Percentiles rank a stretch among this genome's conserved stretches.
These are phyloP conservation scores for Dasypus novemcinctus DNA, from an alignment of 2,113 vertebrate species.

Conservation along the genomic window DNA sequence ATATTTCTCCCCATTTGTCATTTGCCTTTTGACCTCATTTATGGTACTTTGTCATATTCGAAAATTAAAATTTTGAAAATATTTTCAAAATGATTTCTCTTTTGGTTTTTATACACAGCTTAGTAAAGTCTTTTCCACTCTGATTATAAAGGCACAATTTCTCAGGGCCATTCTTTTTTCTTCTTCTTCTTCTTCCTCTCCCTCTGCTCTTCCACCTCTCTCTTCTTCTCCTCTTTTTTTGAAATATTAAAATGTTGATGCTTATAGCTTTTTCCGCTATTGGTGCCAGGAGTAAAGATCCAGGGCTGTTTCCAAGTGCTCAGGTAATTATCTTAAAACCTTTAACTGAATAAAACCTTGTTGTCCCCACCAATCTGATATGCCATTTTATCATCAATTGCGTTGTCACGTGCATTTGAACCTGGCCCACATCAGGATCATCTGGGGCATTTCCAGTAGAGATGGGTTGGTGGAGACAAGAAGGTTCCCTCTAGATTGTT, in stretches of 20 bases:
- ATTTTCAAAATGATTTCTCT: neutral
- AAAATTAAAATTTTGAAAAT: neutral
- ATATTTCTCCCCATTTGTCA: neutral
- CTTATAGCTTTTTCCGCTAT: neutral
- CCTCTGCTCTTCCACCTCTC: too few relatives aligned
- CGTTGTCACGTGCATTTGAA: neutral
- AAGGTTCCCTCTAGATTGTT: too few relatives aligned
- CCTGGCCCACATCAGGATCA: neutral
- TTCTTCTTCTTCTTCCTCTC: neutral
- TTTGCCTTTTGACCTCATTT: neutral
- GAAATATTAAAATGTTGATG: neutral
- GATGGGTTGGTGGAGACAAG: too few relatives aligned
- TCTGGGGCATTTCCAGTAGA: neutral
- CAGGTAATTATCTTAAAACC: neutral
- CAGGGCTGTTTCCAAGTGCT: neutral
- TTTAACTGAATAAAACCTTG: neutral
- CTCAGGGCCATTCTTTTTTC: neutral
- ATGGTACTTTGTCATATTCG: neutral
- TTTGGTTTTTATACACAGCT: neutral
- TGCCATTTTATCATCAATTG: neutral
- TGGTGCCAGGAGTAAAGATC: neutral
- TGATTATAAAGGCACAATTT: neutral
- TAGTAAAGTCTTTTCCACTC: neutral
- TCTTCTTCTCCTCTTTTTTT: neutral
- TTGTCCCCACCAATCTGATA: neutral